phyloP scores from a whole-genome alignment of 2,113 vertebrate species.

The Echinops telfairi region DNA sequence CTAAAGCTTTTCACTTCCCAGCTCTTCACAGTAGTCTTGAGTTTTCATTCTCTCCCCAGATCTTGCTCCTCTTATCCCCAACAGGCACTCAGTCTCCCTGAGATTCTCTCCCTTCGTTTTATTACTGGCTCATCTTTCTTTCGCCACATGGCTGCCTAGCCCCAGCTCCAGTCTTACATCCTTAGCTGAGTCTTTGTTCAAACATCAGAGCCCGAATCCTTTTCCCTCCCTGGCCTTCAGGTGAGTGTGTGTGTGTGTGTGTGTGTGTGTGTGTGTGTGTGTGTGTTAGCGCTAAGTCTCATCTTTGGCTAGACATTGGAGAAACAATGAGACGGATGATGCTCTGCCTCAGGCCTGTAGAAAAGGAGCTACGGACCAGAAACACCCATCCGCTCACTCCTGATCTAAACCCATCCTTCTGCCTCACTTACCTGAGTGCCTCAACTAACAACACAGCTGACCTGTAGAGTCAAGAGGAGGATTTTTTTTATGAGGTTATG shows the following conservation, averaged over 20 bases:
- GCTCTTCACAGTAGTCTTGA: background rate
- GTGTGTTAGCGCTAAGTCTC: background rate
- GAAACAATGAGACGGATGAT: background rate
- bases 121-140: conserved; percentile 13
- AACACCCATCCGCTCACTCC: background rate
- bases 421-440: background rate
- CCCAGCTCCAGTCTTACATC: background rate
- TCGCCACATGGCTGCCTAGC: background rate
- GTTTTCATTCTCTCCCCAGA: background rate
- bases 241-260: background rate
- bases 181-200: conserved; percentile 43
- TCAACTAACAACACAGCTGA: background rate
- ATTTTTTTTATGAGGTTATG: background rate
- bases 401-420: background rate
- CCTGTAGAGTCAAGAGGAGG: background rate
- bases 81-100: background rate
- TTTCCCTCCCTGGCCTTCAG: background rate
- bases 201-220: conserved; percentile 38
- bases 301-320: background rate
- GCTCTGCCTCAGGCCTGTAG: background rate
- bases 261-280: background rate
- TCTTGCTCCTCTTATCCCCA: background rate
- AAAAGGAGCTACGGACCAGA: background rate
- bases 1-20: background rate
- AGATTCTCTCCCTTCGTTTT: background rate